Conservation (phyloP, 2,113 vertebrate genomes). For the Hypanus sabinus region DNA sequence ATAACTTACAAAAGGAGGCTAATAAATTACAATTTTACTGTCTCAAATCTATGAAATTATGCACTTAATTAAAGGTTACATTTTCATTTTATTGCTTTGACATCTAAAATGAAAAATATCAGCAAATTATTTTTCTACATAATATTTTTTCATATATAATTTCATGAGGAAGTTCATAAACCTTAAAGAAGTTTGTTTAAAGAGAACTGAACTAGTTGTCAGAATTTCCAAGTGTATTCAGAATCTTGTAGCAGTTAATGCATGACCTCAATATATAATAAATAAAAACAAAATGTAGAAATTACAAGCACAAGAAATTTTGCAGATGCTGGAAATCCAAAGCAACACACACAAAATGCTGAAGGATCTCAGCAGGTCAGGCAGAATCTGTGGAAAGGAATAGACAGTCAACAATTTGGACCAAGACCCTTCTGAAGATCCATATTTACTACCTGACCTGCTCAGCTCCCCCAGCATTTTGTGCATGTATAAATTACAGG, state of each 20-base stretch:
- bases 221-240: neutral
- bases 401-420: no score
- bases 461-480: no score
- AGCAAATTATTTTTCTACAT: slow-evolving; percentile 36
- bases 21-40: slow-evolving; percentile 37
- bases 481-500: neutral
- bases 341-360: no score
- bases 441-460: no score
- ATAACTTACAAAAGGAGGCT: slow-evolving; percentile 31
- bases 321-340: no score
- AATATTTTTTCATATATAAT: slow-evolving; percentile 6
- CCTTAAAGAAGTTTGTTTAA: neutral
- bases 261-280: neutral
- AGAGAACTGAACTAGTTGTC: neutral
- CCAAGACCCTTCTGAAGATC: no score
- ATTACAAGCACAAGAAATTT: neutral
- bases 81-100: slow-evolving; percentile 36
- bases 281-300: neutral
- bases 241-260: neutral
- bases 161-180: neutral
- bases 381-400: no score
- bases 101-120: slow-evolving; percentile 38
- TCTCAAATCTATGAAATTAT: slow-evolving; percentile 33
- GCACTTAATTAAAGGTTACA: slow-evolving; percentile 37
- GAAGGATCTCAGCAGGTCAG: no score